Evolutionary conservation across 2,113 vertebrate species (phyloP).

Genomic region (Ptilonorhynchus violaceus): DNA sequence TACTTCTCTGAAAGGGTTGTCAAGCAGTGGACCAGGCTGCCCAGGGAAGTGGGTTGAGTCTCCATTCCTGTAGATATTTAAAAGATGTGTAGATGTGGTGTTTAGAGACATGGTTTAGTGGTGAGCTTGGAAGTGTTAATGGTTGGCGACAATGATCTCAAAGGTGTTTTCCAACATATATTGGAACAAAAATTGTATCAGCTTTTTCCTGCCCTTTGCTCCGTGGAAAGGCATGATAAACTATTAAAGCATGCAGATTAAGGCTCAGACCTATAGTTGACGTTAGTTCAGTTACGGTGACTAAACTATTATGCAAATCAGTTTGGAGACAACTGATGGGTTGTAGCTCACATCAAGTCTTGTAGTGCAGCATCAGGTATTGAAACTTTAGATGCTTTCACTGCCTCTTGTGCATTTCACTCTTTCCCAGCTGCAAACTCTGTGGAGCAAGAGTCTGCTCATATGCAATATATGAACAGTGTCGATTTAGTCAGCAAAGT

Average conservation of each 20-base stretch:
- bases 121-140: neutral
- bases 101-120: neutral
- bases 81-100: neutral
- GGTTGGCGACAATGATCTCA: neutral
- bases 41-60: neutral
- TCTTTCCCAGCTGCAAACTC: neutral
- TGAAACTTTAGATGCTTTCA: neutral
- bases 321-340: neutral
- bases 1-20: neutral
- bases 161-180: rapidly evolving
- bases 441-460: neutral
- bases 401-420: neutral
- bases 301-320: neutral
- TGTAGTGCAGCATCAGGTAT: neutral
- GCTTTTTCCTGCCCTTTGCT: neutral
- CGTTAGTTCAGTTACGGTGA: neutral
- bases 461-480: rapidly evolving
- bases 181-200: neutral
- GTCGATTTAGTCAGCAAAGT: neutral
- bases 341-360: neutral
- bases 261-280: neutral
- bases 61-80: neutral
- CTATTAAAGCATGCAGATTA: neutral
- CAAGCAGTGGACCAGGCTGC: neutral
- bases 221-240: neutral